These are phyloP conservation scores for Melipona beecheii DNA, from an alignment of 2,888 invertebrate species.

Conservation along the genomic window DNA sequence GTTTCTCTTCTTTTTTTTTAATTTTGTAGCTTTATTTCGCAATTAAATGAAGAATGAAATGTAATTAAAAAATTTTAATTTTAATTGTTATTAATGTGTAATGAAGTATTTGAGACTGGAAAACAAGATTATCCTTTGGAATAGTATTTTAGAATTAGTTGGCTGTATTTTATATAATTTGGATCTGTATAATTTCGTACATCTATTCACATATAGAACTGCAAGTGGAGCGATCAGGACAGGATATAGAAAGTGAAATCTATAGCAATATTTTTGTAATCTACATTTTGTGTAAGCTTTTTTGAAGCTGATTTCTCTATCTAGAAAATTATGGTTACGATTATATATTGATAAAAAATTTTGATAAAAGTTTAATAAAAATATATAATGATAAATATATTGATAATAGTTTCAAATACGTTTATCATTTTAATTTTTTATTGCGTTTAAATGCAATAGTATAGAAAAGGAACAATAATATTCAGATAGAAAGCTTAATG, in stretches of 20 bases:
- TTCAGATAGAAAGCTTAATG: conserved; percentile 5
- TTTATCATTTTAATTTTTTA: neutral
- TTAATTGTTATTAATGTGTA: neutral
- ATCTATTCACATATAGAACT: neutral
- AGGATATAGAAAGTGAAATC: conserved; percentile 46
- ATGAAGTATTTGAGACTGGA: neutral
- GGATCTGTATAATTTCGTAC: neutral
- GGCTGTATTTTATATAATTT: neutral
- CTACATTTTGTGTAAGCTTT: conserved; percentile 50
- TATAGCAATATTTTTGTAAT: conserved; percentile 59
- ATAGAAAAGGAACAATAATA: neutral
- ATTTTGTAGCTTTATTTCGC: neutral
- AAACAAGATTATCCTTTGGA: neutral
- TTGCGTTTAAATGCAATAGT: neutral
- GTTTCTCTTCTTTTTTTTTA: neutral
- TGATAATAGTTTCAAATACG: neutral
- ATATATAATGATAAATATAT: neutral
- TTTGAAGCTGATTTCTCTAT: conserved; percentile 2
- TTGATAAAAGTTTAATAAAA: too few species aligned
- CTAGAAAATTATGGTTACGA: neutral
- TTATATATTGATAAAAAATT: neutral
- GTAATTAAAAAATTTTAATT: neutral
- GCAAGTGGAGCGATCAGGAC: neutral
- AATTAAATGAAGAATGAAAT: neutral
- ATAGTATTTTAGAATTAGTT: too few species aligned